Base-by-base conservation (phyloP, 2,113 vertebrate genomes). In the Nannobrachium achirus region DNA sequence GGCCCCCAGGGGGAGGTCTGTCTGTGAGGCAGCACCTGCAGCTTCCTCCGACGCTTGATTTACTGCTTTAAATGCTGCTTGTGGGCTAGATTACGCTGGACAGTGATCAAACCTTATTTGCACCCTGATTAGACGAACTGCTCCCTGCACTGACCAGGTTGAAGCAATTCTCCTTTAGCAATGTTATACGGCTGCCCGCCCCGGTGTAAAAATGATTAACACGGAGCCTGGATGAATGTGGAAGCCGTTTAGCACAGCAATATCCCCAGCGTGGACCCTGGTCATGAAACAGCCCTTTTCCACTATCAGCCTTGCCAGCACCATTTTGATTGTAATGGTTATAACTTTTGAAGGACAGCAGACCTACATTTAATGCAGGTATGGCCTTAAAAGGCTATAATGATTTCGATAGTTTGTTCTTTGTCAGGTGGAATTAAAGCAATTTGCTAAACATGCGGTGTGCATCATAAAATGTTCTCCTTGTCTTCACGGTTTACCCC, bases 21-120 rank as follows among this genome's bases (percentile, higher is more conserved):
- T 95, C 93, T 95, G 93, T 86, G 91, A 93, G 93, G 91, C 91
- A 82, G 86, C 86, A 94, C 96, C 94, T 92, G 93, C 94, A 95
- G 94, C 93, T 80, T 93, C 93, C 91, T 85, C n/a, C 68, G 20
- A 85, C 70, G 85, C 93, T 93, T 97, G 96, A 97, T 96, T 98
- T 96, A 96, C 93, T 93, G 94, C 90, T 46, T 86, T 93, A 92
- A 94, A 95, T 92, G 92, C 92, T 89, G 89, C 94, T 95, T 91
- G 92, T 91, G 94, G 94, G 93, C 94, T 95, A 95, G 96, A 97
- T 98, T 96, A 96, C 91, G 88, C 94, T 92, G 95, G 94, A 95
- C 95, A 94, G 92, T 94, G 95, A 96, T 98, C 95, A 97, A 96
- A 98, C 95, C 95, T 94, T 96, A 98, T 98, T 97, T 97, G 94